phyloP scores from a whole-genome alignment of 2,113 vertebrate species.

The Tragulus kanchil region DNA sequence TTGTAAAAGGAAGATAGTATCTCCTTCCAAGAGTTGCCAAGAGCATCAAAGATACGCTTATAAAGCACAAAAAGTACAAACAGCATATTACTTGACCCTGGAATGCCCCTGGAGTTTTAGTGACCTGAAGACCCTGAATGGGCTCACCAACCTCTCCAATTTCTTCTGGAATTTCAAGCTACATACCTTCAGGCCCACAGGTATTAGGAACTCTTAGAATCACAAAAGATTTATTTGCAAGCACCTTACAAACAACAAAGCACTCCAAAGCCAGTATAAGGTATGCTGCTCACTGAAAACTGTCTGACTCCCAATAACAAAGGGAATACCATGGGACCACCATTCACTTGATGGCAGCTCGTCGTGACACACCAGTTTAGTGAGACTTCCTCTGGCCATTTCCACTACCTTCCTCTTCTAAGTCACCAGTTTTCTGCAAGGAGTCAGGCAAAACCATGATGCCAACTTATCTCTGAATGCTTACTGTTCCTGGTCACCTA shows the following conservation, averaged over 20 bases:
- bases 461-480: background rate
- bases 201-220: slow-evolving; percentile 23
- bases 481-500: background rate
- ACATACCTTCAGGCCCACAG: background rate
- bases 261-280: background rate
- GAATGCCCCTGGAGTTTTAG: background rate
- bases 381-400: background rate
- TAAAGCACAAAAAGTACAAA: background rate
- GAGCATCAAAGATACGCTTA: background rate
- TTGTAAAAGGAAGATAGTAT: background rate
- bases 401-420: background rate
- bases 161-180: slow-evolving; percentile 27
- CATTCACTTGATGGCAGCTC: background rate
- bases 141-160: background rate
- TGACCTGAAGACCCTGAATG: background rate
- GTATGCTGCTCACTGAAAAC: background rate
- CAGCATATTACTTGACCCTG: background rate
- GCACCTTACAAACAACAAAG: background rate
- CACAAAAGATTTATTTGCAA: background rate
- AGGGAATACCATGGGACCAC: background rate
- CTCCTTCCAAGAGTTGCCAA: background rate
- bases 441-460: background rate
- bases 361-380: background rate
- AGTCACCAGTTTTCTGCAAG: background rate
- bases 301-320: background rate